Evolutionary conservation across 2,888 invertebrate genomes (phyloP).

Genomic region (Rhaphigaster nebulosa): DNA sequence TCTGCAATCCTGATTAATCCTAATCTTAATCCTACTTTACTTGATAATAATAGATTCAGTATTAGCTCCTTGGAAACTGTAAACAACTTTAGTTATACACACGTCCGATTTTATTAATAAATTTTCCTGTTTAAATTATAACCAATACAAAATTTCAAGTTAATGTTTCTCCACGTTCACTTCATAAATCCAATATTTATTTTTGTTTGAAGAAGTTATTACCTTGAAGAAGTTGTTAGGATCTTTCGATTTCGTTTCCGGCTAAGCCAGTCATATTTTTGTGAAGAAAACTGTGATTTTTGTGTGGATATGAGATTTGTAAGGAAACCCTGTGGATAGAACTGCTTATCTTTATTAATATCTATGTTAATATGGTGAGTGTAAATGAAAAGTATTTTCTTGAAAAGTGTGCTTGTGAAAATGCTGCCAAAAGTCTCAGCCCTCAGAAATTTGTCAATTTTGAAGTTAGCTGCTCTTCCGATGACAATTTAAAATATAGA

Average conservation of each 20-base stretch:
- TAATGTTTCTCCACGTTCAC: too few relatives aligned
- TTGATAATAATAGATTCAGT: not conserved
- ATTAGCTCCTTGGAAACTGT: not conserved
- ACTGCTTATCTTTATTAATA: not conserved
- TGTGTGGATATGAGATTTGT: not conserved
- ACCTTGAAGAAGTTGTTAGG: too few relatives aligned
- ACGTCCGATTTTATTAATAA: not conserved
- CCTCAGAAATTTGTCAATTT: not conserved
- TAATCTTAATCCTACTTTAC: not conserved
- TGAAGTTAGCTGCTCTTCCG: not conserved
- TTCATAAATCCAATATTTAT: too few relatives aligned
- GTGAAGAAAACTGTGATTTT: not conserved
- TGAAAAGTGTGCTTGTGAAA: slow-evolving; percentile 6
- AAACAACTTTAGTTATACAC: not conserved
- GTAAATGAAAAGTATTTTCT: slow-evolving; percentile 26
- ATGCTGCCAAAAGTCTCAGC: not conserved
- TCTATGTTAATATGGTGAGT: not conserved
- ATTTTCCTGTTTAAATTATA: not conserved
- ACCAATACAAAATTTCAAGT: not conserved
- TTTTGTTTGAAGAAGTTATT: not conserved
- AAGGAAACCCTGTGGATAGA: not conserved
- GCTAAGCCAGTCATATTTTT: not conserved
- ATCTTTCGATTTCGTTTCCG: not conserved
- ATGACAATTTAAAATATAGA: not conserved
- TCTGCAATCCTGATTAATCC: not conserved